Evolutionary conservation across 2,113 vertebrate species (phyloP).

Genomic region (Suncus etruscus): DNA sequence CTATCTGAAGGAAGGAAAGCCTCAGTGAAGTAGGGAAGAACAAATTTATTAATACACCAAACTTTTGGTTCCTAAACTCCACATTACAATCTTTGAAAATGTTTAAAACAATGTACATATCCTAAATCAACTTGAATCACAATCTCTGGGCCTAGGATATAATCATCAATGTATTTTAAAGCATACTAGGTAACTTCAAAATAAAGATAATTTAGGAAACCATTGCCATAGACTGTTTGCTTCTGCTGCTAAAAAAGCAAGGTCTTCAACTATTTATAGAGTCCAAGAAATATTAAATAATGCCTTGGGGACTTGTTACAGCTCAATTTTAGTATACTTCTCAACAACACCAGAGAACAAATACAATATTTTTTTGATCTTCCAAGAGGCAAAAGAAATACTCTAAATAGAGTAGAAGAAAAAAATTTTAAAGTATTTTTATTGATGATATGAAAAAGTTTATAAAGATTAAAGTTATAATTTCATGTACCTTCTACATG

Average conservation of each 20-base stretch:
- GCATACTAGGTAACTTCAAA: too few relatives aligned
- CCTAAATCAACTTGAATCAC: too few relatives aligned
- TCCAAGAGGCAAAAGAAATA: constrained; percentile 19
- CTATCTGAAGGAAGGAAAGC: too few relatives aligned
- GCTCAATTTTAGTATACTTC: constrained; percentile 15
- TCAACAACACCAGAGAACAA: constrained; percentile 4
- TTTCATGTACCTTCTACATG: constrained; percentile 24
- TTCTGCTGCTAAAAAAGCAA: neutral
- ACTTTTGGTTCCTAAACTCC: too few relatives aligned
- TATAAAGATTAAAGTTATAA: neutral
- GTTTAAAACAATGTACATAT: too few relatives aligned
- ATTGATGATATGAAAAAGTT: constrained; percentile 34
- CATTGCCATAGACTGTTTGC: too few relatives aligned
- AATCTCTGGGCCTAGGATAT: too few relatives aligned
- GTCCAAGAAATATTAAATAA: neutral
- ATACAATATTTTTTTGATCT: constrained; percentile 35
- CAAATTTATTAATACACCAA: too few relatives aligned
- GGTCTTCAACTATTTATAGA: constrained; percentile 32
- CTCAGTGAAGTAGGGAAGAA: too few relatives aligned
- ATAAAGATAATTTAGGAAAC: too few relatives aligned
- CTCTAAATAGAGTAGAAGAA: constrained; percentile 17
- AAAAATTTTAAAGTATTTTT: constrained; percentile 33
- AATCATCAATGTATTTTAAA: too few relatives aligned
- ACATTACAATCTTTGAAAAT: too few relatives aligned
- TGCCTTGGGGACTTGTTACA: constrained; percentile 7